Conservation (phyloP, 2,797 vertebrate species). For the Channallabes apus region DNA sequence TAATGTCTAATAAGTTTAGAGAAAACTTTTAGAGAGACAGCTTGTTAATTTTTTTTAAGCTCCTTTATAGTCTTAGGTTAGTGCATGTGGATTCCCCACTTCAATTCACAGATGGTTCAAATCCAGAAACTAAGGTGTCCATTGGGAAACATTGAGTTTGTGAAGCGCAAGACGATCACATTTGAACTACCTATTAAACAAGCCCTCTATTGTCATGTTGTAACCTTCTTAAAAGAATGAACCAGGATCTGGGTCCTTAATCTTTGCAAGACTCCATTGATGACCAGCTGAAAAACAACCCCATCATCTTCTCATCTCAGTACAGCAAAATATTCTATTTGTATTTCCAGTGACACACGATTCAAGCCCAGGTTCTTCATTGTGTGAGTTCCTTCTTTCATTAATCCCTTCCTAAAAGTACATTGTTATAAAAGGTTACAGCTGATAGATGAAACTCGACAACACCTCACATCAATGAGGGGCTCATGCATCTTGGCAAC, state of each 20-base stretch:
- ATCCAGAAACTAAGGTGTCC: neutral
- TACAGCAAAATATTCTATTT: neutral
- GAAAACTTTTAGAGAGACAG: neutral
- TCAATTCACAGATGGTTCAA: neutral
- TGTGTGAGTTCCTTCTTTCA: neutral
- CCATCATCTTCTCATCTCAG: neutral
- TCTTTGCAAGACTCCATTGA: neutral
- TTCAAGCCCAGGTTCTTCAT: neutral
- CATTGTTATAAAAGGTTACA: neutral
- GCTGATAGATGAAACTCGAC: neutral
- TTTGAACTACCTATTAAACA: no score
- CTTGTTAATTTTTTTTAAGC: neutral
- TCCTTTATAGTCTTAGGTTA: conserved; percentile 3
- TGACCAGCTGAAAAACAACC: neutral
- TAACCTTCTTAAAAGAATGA: neutral
- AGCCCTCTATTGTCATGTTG: neutral
- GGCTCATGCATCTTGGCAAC: neutral
- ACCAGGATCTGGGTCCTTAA: neutral
- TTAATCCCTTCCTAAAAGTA: neutral
- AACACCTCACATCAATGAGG: neutral
- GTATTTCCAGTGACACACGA: neutral
- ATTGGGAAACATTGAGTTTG: neutral
- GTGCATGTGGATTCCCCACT: neutral
- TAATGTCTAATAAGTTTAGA: conserved; percentile 1
- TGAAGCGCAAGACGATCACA: no score